Evolutionary conservation across 2,888 invertebrate genomes (phyloP).

Genomic region (Helobdella robusta): DNA sequence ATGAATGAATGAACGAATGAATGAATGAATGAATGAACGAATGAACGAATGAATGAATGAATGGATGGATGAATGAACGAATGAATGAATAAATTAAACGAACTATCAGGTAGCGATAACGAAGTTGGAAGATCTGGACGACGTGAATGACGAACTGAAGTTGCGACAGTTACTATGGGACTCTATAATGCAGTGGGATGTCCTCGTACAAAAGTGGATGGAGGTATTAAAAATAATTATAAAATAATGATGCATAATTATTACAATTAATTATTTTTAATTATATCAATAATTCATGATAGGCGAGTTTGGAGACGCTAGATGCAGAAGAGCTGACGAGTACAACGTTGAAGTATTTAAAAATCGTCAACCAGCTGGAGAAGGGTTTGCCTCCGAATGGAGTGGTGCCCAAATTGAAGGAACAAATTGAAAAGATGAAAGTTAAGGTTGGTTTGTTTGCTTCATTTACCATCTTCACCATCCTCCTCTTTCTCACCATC

Average conservation of each 20-base stretch:
- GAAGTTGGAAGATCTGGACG: constrained; percentile 69
- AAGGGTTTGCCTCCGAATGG: constrained; percentile 73
- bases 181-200: constrained; percentile 66
- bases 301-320: constrained; percentile 51
- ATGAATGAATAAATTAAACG: background rate
- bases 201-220: constrained; percentile 61
- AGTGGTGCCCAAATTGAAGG: constrained; percentile 67
- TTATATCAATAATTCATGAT: background rate
- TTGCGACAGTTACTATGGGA: constrained; percentile 72
- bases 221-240: constrained; percentile 39
- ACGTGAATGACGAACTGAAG: constrained; percentile 68
- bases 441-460: constrained; percentile 62
- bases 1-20: too few relatives aligned
- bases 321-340: constrained; percentile 65
- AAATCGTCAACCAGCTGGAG: constrained; percentile 67
- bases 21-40: too few relatives aligned
- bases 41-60: too few relatives aligned
- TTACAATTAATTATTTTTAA: background rate
- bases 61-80: too few relatives aligned
- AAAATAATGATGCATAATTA: background rate
- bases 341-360: constrained; percentile 60
- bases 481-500: too few relatives aligned
- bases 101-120: constrained; percentile 65
- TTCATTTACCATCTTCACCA: too few relatives aligned
- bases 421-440: constrained; percentile 67